Base-by-base conservation (phyloP, 1,140 invertebrate genomes). In the Tribolium madens region DNA sequence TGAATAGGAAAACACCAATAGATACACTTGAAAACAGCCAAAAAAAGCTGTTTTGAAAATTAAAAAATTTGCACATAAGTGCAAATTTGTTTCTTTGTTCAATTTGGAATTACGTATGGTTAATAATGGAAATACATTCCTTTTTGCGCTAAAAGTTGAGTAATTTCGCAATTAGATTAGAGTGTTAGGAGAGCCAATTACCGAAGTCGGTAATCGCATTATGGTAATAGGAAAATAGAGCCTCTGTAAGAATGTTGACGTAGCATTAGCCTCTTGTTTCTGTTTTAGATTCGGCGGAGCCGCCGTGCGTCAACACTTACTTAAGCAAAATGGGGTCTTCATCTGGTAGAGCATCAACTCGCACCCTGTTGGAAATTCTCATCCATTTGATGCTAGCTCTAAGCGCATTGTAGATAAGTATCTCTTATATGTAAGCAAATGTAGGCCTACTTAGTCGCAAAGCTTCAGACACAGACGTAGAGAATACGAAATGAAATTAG, bases 251-350 rank as follows among this genome's bases (percentile, higher is more conserved):
- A 64, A 64, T 64, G 57, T 64, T 64, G 57, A 64, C 57, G 57
- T 64, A 64, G 26, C 57, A 64, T 64, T 64, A 64, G 26, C n/a
- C 36, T 33, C 57, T 64, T 64, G 57, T 73, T 36, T 42, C 80
- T 78, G 73, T 82, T 83, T 21, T 75, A 83, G 81, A 78, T 79
- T 80, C 81, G 15, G 80, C 76, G 3, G 81, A 83, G 48, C 71
- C 79, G 3, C 81, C 81, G 3, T 83, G 81, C 76, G 81, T 83
- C 31, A 83, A 83, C 73, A 83, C 81, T 6, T 83, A 83, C 73
- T 70, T 83, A 53, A 81, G 81, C 68, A 83, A 81, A 78, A 83
- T 83, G 18, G 76, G 77, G 26, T 81, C 81, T 13, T 71, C 78
- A 36, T 79, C 76, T 7, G 31, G 69, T 21, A 75, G 21, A 48